These are phyloP conservation scores for Caenorhabditis drosophilae DNA, from an alignment of 2,888 invertebrate species.

Conservation along the genomic window DNA sequence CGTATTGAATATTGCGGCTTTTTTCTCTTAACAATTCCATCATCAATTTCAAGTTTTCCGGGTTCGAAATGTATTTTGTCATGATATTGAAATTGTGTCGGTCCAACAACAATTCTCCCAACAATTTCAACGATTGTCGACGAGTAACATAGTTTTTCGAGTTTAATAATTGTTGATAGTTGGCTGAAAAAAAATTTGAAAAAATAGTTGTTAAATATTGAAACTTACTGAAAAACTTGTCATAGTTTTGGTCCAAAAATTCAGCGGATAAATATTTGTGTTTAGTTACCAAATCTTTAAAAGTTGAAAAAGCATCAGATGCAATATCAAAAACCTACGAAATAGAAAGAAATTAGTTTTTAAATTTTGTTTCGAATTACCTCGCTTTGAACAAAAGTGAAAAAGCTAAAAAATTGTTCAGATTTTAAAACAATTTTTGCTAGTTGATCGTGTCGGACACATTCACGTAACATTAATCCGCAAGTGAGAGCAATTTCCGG, in stretches of 20 bases:
- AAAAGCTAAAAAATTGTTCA: slow-evolving; percentile 98
- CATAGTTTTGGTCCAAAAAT: slow-evolving; percentile 98
- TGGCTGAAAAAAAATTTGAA: slow-evolving; percentile 66
- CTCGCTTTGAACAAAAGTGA: slow-evolving; percentile 78
- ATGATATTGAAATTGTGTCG: slow-evolving; percentile 96
- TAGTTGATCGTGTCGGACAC: slow-evolving; percentile 94
- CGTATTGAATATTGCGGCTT: slow-evolving; percentile 99
- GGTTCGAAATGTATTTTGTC: slow-evolving; percentile 83
- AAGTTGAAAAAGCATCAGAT: slow-evolving; percentile 99
- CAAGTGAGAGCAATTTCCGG: slow-evolving; percentile 98
- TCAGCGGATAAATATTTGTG: slow-evolving; percentile 86
- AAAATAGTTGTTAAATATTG: background rate
- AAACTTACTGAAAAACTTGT: slow-evolving; percentile 84
- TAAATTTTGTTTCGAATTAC: slow-evolving; percentile 12
- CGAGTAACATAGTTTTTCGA: slow-evolving; percentile 99
- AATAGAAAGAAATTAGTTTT: slow-evolving; percentile 1
- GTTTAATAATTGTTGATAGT: slow-evolving; percentile 94
- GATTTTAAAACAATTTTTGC: slow-evolving; percentile 97
- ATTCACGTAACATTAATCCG: slow-evolving; percentile 97
- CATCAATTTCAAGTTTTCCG: slow-evolving; percentile 97
- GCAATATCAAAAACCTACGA: slow-evolving; percentile 99
- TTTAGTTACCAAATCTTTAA: slow-evolving; percentile 79
- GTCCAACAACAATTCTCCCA: slow-evolving; percentile 94
- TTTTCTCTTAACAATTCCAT: slow-evolving; percentile 99
- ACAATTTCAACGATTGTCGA: slow-evolving; percentile 94